Conservation (phyloP, 2,888 invertebrate genomes). For the Cephalotes varians region DNA sequence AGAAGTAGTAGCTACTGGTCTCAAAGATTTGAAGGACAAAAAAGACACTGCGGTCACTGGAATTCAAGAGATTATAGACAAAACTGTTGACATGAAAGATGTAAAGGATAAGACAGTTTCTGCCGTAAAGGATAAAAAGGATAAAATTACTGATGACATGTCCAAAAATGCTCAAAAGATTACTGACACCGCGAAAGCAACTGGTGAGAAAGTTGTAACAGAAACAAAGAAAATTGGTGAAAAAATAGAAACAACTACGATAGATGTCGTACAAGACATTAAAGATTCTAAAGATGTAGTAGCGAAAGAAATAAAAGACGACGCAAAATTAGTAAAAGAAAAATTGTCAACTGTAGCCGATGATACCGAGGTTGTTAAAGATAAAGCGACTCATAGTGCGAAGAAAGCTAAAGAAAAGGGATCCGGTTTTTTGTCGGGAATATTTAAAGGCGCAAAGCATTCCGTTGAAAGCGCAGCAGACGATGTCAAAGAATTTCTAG, state of each 20-base stretch:
- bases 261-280: constrained; percentile 57
- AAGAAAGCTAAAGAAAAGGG: constrained; percentile 75
- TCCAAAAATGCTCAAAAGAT: neutral
- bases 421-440: constrained; percentile 75
- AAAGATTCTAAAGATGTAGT: constrained; percentile 64
- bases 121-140: constrained; percentile 51
- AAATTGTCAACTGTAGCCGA: constrained; percentile 55
- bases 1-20: neutral
- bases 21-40: constrained; percentile 30
- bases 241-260: constrained; percentile 71
- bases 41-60: constrained; percentile 14
- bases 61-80: constrained; percentile 43
- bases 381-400: constrained; percentile 60
- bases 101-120: constrained; percentile 33
- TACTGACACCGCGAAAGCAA: neutral
- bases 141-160: neutral
- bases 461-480: constrained; percentile 64
- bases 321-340: constrained; percentile 56
- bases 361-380: constrained; percentile 57
- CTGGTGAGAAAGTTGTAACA: constrained; percentile 84
- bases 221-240: neutral
- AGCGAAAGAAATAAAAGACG: constrained; percentile 49
- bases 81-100: constrained; percentile 58
- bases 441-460: constrained; percentile 76
- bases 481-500: constrained; percentile 75